Conservation (phyloP, 1,140 invertebrate genomes). For the Dysdera silvatica region DNA sequence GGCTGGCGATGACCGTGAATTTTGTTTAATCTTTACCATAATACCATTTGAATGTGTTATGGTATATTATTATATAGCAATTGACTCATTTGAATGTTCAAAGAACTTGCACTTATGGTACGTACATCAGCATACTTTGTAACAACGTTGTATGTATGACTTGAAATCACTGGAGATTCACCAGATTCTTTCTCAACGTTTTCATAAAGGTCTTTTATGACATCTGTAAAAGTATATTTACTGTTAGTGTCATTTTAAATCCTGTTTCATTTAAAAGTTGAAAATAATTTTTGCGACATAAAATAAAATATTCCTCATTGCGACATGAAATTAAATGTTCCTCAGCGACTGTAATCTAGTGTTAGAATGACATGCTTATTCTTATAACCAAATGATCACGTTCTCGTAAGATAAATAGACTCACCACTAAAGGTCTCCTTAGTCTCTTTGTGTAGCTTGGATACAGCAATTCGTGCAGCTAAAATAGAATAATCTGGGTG, state of each 20-base stretch:
- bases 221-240: neutral
- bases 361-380: neutral
- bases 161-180: neutral
- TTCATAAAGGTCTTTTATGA: neutral
- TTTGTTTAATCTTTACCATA: too few species aligned
- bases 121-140: neutral
- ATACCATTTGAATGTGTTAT: too few species aligned
- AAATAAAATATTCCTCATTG: neutral
- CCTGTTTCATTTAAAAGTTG: neutral
- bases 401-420: too few species aligned
- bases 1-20: too few species aligned
- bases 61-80: too few species aligned
- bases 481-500: conserved; percentile 96
- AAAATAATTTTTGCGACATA: neutral
- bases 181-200: neutral
- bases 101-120: too few species aligned
- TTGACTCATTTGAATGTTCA: too few species aligned
- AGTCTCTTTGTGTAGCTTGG: conserved; percentile 96
- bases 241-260: neutral
- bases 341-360: neutral
- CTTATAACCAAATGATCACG: neutral
- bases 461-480: conserved; percentile 90
- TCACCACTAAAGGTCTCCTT: conserved; percentile 80
- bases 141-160: neutral
- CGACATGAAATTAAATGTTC: neutral